These are phyloP conservation scores for Chloroceryle amazona DNA, from an alignment of 2,797 vertebrate species.

Conservation along the genomic window DNA sequence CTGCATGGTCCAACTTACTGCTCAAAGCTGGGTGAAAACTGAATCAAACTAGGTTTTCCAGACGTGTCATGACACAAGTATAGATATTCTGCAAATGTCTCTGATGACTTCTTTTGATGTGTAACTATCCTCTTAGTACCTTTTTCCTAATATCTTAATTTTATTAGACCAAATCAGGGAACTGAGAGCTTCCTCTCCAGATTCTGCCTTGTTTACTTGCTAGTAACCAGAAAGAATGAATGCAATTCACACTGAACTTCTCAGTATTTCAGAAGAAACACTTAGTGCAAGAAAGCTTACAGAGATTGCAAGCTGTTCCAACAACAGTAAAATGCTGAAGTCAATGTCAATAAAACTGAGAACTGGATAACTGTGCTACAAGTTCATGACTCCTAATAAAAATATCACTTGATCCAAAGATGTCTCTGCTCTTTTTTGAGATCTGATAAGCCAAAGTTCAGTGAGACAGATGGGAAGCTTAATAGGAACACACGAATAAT, in stretches of 20 bases:
- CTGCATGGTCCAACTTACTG: background rate
- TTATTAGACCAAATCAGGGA: background rate
- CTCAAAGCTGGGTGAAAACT: background rate
- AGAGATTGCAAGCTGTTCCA: background rate
- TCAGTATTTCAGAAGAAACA: background rate
- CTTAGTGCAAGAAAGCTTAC: background rate
- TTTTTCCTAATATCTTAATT: background rate
- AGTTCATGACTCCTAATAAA: slow-evolving; percentile 16
- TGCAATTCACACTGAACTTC: background rate
- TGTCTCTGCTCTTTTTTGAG: background rate
- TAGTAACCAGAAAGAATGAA: background rate
- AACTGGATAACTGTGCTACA: background rate
- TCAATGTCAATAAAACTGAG: background rate
- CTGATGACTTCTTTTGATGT: background rate
- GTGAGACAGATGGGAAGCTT: background rate
- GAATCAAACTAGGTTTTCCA: background rate
- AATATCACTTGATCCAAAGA: background rate
- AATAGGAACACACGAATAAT: background rate
- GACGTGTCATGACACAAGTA: background rate
- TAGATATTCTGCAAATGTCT: background rate
- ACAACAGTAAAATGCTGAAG: background rate
- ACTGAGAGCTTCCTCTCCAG: background rate
- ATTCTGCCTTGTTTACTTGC: background rate
- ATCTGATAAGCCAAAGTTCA: background rate
- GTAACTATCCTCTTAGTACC: background rate